Conservation (phyloP, 2,113 vertebrate genomes). For the Labrus mixtus region DNA sequence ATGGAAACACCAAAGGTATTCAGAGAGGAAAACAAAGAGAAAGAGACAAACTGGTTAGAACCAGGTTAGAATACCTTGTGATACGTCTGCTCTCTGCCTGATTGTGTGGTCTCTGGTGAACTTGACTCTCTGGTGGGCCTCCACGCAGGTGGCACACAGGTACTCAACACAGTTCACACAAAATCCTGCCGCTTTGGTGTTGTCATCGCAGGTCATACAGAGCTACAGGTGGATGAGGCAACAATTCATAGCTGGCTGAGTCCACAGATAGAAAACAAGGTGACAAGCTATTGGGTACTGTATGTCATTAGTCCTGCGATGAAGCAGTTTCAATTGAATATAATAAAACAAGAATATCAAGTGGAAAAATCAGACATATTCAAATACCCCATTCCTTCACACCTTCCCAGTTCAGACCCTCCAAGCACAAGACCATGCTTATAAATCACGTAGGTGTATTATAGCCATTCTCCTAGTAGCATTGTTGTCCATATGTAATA, state of each 20-base stretch:
- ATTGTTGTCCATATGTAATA: background rate
- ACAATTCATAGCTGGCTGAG: background rate
- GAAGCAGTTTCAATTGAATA: background rate
- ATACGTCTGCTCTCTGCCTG: slow-evolving; percentile 90
- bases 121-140: slow-evolving; percentile 95
- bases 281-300: background rate
- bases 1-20: slow-evolving; percentile 15
- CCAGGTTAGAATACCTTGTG: slow-evolving; percentile 82
- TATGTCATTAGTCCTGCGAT: background rate
- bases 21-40: background rate
- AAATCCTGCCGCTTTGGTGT: slow-evolving; percentile 93
- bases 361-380: too few relatives aligned
- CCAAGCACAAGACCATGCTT: too few relatives aligned
- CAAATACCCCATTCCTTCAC: too few relatives aligned
- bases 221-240: slow-evolving; percentile 77
- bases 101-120: slow-evolving; percentile 96
- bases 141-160: slow-evolving; percentile 93
- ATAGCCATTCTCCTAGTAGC: too few relatives aligned
- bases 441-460: too few relatives aligned
- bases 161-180: slow-evolving; percentile 96
- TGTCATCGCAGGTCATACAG: slow-evolving; percentile 95
- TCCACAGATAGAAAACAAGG: background rate
- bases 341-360: too few relatives aligned
- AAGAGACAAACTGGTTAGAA: background rate
- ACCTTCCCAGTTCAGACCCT: too few relatives aligned